A percentile compares a stretch with the other conserved stretches of the same genome.
Conservation (phyloP, 2,888 invertebrate species). For the Archips xylosteana region DNA sequence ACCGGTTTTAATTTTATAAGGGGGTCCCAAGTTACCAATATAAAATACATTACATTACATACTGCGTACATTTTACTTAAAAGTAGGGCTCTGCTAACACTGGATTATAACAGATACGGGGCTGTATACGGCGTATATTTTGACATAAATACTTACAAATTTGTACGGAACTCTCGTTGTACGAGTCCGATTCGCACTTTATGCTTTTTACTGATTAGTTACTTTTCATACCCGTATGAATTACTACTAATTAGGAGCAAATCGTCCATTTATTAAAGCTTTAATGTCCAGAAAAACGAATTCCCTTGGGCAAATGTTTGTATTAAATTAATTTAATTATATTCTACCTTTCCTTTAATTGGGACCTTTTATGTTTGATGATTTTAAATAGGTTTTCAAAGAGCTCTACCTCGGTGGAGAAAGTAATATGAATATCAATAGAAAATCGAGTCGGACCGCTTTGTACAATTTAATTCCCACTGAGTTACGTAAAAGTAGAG, state of each 20-base stretch:
- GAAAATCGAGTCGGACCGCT: not conserved
- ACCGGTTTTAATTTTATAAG: too few relatives aligned
- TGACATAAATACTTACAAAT: too few relatives aligned
- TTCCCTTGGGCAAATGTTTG: conserved; percentile 34
- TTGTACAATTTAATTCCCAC: not conserved
- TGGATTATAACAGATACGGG: too few relatives aligned
- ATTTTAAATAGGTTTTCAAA: conserved; percentile 20
- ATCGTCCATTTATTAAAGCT: conserved; percentile 22
- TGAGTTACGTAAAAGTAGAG: not conserved
- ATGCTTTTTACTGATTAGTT: too few relatives aligned
- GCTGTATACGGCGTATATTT: too few relatives aligned
- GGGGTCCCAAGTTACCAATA: too few relatives aligned
- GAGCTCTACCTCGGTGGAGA: not conserved
- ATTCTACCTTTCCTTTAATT: conserved; percentile 14
- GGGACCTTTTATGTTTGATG: conserved; percentile 5
- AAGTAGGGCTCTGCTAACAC: too few relatives aligned
- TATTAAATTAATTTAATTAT: conserved; percentile 32
- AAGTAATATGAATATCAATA: conserved; percentile 7
- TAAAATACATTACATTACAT: too few relatives aligned
- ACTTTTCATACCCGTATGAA: not conserved
- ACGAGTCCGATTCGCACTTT: too few relatives aligned
- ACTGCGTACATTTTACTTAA: too few relatives aligned
- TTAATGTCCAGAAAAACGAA: conserved; percentile 23
- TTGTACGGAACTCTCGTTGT: too few relatives aligned
- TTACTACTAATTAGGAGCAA: conserved; percentile 22